phyloP scores from a whole-genome alignment of 2,797 vertebrate genomes.

The Okamejei kenojei region DNA sequence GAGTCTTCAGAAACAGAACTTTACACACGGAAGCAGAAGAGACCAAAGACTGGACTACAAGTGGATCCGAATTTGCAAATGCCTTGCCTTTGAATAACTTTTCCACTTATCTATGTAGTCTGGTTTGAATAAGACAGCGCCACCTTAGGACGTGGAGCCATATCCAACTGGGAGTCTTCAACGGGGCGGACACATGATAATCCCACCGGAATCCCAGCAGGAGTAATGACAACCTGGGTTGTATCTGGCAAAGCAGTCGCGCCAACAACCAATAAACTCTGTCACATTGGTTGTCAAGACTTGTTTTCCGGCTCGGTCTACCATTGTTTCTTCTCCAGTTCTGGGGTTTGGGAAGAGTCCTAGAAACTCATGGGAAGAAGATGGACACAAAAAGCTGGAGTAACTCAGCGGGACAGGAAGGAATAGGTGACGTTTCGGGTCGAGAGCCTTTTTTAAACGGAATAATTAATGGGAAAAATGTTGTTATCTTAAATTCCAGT shows the following conservation, averaged over 20 bases:
- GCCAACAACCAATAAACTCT: too few species aligned
- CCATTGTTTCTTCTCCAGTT: too few species aligned
- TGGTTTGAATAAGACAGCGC: constrained; percentile 28
- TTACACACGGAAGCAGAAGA: not conserved
- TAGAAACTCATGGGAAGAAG: not conserved
- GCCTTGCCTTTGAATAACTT: not conserved
- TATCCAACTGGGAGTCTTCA: not conserved
- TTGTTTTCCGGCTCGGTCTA: too few species aligned
- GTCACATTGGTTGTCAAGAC: too few species aligned
- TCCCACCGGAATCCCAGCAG: not conserved
- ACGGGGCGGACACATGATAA: not conserved
- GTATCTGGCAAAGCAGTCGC: too few species aligned
- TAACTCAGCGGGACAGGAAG: too few species aligned
- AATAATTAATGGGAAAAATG: not conserved
- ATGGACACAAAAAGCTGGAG: too few species aligned
- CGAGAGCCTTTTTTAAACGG: too few species aligned
- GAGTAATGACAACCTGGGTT: not conserved
- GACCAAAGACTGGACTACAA: not conserved
- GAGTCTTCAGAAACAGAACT: not conserved
- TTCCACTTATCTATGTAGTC: not conserved
- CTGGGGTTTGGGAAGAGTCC: too few species aligned
- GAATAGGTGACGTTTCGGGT: too few species aligned
- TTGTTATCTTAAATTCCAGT: not conserved
- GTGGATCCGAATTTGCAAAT: not conserved
- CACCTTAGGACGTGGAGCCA: constrained; percentile 31